A percentile compares a stretch with the other conserved stretches of the same genome.
These are phyloP conservation scores for Drosophila insularis DNA, from an alignment of 1,140 invertebrate genomes.

Conservation along the genomic window DNA sequence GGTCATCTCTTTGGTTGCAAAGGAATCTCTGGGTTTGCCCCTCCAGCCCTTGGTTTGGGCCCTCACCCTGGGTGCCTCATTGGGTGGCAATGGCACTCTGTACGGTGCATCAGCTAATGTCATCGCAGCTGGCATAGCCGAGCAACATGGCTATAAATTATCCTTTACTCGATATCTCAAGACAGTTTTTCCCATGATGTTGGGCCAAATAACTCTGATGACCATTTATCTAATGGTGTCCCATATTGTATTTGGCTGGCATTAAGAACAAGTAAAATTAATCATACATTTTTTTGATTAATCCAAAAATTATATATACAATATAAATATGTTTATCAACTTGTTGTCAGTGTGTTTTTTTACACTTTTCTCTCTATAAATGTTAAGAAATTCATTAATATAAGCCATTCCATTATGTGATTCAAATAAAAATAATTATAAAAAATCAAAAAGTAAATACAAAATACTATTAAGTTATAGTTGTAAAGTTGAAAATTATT, in stretches of 20 bases:
- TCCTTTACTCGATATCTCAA: constrained; percentile 84
- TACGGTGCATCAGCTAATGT: constrained; percentile 92
- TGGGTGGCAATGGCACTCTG: constrained; percentile 92
- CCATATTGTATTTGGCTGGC: constrained; percentile 87
- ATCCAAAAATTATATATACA: neutral
- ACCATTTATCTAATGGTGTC: constrained; percentile 87
- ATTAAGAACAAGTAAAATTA: no score
- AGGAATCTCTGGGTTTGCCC: constrained; percentile 85
- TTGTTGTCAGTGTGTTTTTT: constrained; percentile 11
- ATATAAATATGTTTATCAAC: neutral
- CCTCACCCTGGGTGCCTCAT: constrained; percentile 89
- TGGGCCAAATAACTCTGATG: constrained; percentile 86
- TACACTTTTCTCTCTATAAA: constrained; percentile 5
- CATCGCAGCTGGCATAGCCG: constrained; percentile 91
- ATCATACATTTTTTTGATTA: no score
- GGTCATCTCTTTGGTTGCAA: constrained; percentile 86
- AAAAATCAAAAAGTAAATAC: neutral
- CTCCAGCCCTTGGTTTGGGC: constrained; percentile 89
- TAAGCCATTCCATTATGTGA: constrained; percentile 1
- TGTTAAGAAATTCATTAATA: neutral
- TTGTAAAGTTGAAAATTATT: no score
- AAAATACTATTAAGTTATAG: no score
- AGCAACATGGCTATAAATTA: constrained; percentile 91
- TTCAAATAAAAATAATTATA: neutral
- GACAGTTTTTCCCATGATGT: constrained; percentile 90